Base-by-base conservation (phyloP, 2,797 vertebrate species). In the Rallus crepitans region DNA sequence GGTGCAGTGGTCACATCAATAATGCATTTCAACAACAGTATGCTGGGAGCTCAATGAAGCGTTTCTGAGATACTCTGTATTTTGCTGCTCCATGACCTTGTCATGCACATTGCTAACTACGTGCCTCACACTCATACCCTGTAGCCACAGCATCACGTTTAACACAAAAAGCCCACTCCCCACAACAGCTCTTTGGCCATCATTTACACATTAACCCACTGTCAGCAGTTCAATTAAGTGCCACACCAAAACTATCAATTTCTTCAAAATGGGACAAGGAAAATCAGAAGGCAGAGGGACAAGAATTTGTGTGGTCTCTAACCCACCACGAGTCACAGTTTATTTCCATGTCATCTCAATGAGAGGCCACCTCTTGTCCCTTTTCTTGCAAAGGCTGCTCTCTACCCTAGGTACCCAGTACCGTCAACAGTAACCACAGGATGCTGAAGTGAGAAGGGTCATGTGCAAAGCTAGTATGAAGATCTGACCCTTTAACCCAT, bases 101-200 rank as follows among this genome's bases (percentile, higher is more conserved):
- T 82, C 72, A 79, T 12, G 39, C 47, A 65, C 47, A 45, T 2
- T 4, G 69, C 12, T 83, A 72, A 60, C 11, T 24, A 81, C 1
- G 3, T 20, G 45, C 42, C 59, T 52, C 2, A 2, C 42, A 24
- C n/a, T 61, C 55, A 20, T 1, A 64, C 6, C 6, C 48, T 47
- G 5, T 4, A 66, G 50, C 24, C n/a, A 28, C 60, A 28, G 18
- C 37, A 75, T 11, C 4, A 0, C 4, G 21, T 8, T 66, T 33
- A 11, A 64, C n/a, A 52, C 16, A 59, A 17, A 40, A 70, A 12
- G 0, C 0, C 3, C 3, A 12, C 14, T 33, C 48, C 20, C 11
- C 14, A 17, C 12, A 59, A 66, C n/a, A 82, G 63, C 24, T 35
- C 5, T 15, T 14, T 1, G 1, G 47, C 37, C 47, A 70, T 11